A percentile compares a stretch with the other conserved stretches of the same genome.
phyloP scores from a whole-genome alignment of 2,113 vertebrate genomes.

The Trogon surrucura region DNA sequence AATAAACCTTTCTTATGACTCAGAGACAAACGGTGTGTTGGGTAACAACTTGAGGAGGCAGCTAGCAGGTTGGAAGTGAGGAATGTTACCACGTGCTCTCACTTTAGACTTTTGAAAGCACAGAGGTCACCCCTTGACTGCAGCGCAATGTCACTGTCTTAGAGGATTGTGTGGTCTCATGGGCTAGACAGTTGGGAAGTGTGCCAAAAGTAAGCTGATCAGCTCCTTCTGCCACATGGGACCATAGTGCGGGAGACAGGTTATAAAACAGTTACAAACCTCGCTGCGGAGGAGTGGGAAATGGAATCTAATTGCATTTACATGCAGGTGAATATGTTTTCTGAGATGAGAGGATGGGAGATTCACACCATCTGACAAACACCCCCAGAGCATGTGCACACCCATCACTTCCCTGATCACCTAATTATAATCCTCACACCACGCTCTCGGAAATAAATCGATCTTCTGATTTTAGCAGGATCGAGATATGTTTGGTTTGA shows the following conservation, averaged over 20 bases:
- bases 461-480: background rate
- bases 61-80: background rate
- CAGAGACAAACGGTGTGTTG: background rate
- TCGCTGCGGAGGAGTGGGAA: constrained; percentile 8
- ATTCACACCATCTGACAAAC: constrained; percentile 28
- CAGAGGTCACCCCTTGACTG: background rate
- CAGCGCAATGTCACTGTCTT: background rate
- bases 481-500: background rate
- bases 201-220: background rate
- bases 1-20: constrained; percentile 21
- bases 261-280: background rate
- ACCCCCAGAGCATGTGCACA: background rate
- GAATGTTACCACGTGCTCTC: background rate
- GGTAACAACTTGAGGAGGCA: background rate
- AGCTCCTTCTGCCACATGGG: background rate
- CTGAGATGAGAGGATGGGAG: background rate
- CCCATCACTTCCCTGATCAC: background rate
- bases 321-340: constrained; percentile 25
- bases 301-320: background rate
- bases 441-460: background rate
- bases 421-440: background rate
- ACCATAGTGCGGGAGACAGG: background rate
- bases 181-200: background rate
- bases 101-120: background rate
- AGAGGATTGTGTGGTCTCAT: background rate